Conservation (phyloP, 1,140 invertebrate genomes). For the Aricia agestis region DNA sequence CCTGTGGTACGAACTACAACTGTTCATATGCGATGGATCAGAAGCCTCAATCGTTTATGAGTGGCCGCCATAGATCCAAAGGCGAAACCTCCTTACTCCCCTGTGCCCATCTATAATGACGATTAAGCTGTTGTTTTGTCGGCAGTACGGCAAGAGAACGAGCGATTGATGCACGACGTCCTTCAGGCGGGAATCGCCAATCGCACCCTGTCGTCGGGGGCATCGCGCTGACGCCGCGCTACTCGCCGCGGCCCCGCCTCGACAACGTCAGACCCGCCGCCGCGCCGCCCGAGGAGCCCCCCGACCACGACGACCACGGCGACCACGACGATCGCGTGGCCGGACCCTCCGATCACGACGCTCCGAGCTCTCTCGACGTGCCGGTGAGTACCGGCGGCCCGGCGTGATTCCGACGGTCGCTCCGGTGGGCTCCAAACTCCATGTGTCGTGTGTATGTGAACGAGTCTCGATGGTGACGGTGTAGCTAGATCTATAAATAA, state of each 20-base stretch:
- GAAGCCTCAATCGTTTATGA: too few species aligned
- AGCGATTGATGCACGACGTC: constrained; percentile 72
- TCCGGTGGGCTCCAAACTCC: not conserved
- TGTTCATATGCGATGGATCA: too few species aligned
- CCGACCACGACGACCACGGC: constrained; percentile 36
- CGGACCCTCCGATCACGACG: constrained; percentile 23
- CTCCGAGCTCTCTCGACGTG: constrained; percentile 20
- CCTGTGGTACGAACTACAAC: too few species aligned
- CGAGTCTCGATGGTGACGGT: constrained; percentile 2
- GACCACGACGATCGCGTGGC: constrained; percentile 22
- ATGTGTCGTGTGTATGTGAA: constrained; percentile 19
- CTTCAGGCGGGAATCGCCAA: constrained; percentile 70
- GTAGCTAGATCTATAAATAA: constrained; percentile 15
- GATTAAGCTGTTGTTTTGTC: constrained; percentile 53
- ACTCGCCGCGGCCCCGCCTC: constrained; percentile 64
- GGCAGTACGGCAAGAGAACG: constrained; percentile 73
- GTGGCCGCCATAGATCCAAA: not conserved
- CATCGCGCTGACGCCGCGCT: constrained; percentile 71
- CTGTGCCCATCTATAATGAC: not conserved
- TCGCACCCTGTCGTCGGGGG: constrained; percentile 73
- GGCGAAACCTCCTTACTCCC: not conserved
- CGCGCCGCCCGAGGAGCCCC: constrained; percentile 60
- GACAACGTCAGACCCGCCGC: constrained; percentile 63
- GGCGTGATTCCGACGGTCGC: constrained; percentile 45
- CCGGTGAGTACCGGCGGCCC: constrained; percentile 43